Percentiles rank a stretch among this genome's conserved stretches.
Conservation (phyloP, 2,797 vertebrate species). For the Syngnathus rostellatus region DNA sequence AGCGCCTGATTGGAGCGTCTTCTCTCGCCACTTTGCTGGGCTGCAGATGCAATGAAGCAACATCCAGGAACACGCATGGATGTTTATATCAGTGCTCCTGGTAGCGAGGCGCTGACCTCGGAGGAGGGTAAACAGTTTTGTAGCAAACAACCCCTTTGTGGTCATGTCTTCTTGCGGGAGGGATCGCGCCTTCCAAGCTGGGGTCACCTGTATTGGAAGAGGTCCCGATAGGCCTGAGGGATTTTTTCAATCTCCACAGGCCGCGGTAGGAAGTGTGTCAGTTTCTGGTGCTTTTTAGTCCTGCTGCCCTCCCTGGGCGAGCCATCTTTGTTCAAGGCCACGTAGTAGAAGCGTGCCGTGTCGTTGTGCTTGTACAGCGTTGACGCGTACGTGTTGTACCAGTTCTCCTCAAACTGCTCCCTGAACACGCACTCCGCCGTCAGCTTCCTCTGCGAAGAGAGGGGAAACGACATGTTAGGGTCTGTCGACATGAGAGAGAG, state of each 20-base stretch:
- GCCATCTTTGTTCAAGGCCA: constrained; percentile 97
- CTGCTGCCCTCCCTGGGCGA: constrained; percentile 91
- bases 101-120: constrained; percentile 50
- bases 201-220: constrained; percentile 94
- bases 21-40: constrained; percentile 38
- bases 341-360: constrained; percentile 89
- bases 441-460: constrained; percentile 85
- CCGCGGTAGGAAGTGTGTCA: constrained; percentile 93
- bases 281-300: constrained; percentile 98
- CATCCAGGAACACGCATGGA: constrained; percentile 49
- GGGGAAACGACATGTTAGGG: constrained; percentile 11
- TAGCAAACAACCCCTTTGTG: constrained; percentile 31
- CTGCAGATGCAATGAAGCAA: constrained; percentile 38
- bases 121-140: constrained; percentile 41
- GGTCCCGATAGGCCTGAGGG: constrained; percentile 85
- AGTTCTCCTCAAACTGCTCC: constrained; percentile 99
- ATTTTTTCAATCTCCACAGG: constrained; percentile 95
- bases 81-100: constrained; percentile 60
- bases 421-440: constrained; percentile 94
- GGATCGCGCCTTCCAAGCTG: constrained; percentile 26
- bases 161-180: constrained; percentile 10
- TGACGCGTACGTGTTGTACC: constrained; percentile 98
- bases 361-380: constrained; percentile 92
- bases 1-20: constrained; percentile 29
- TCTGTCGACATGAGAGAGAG: too few relatives aligned